Evolutionary conservation across 2,888 invertebrate species (phyloP).

Genomic region (Druceiella hillmani): DNA sequence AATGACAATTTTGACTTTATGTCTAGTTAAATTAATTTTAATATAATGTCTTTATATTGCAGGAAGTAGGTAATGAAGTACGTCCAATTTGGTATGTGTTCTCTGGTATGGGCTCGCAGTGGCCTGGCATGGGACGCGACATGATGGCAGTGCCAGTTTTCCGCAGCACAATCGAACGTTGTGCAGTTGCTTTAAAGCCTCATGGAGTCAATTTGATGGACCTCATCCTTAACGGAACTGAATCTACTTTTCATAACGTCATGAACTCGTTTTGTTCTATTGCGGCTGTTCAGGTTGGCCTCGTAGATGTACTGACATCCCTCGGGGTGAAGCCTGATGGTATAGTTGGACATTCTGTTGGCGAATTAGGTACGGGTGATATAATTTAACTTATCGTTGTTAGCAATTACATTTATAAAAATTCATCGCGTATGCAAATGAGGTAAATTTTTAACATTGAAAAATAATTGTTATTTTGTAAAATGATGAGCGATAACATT

Average conservation of each 20-base stretch:
- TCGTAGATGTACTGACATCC: constrained; percentile 80
- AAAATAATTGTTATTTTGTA: no score
- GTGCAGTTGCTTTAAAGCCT: constrained; percentile 70
- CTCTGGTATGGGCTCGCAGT: constrained; percentile 98
- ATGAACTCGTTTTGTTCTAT: constrained; percentile 90
- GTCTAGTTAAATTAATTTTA: no score
- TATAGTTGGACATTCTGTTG: constrained; percentile 93
- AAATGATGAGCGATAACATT: no score
- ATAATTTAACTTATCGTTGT: background rate
- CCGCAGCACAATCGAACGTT: constrained; percentile 68
- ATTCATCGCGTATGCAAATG: no score
- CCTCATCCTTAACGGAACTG: constrained; percentile 69
- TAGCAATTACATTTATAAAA: no score
- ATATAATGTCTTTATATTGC: no score
- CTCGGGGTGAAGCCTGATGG: constrained; percentile 85
- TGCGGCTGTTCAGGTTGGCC: constrained; percentile 92
- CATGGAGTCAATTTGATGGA: constrained; percentile 80
- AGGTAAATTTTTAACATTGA: no score
- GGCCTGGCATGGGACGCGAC: constrained; percentile 91
- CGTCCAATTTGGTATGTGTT: constrained; percentile 93
- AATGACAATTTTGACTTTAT: no score
- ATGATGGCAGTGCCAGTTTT: constrained; percentile 81
- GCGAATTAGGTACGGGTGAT: constrained; percentile 61
- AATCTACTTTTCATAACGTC: constrained; percentile 77
- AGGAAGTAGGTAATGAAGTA: constrained; percentile 49